A percentile compares a stretch with the other conserved stretches of the same genome.
Evolutionary conservation across 2,888 invertebrate genomes (phyloP).

Genomic region (Ceratothoa steindachneri): DNA sequence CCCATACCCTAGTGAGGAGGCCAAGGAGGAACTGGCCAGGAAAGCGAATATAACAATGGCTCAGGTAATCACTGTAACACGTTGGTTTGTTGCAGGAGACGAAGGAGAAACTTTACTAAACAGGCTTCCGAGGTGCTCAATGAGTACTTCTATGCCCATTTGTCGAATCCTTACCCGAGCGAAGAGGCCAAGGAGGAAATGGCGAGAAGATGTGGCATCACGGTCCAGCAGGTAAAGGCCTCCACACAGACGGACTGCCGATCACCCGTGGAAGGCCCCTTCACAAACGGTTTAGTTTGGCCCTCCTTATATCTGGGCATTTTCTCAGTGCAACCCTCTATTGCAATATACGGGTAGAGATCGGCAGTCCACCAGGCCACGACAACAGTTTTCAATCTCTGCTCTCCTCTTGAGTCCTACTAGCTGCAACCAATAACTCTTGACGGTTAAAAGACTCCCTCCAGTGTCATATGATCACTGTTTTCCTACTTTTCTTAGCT

Average conservation of each 20-base stretch:
- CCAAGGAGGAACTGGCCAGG: conserved; percentile 97
- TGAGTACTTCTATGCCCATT: conserved; percentile 99
- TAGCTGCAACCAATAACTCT: conserved; percentile 11
- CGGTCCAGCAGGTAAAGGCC: conserved; percentile 77
- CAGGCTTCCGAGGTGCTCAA: conserved; percentile 98
- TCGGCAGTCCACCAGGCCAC: conserved; percentile 11
- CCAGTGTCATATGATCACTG: conserved; percentile 9
- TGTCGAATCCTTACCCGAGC: conserved; percentile 98
- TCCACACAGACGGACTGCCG: conserved; percentile 7
- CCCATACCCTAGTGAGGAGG: conserved; percentile 99
- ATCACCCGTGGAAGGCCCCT: neutral
- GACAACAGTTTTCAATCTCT: conserved; percentile 12
- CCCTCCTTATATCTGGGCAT: neutral
- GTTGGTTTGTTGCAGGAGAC: conserved; percentile 57
- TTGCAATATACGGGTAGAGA: conserved; percentile 1
- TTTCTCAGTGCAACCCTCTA: neutral
- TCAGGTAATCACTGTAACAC: conserved; percentile 62
- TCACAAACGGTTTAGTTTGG: neutral
- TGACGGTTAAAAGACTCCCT: conserved; percentile 11
- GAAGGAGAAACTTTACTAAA: conserved; percentile 67
- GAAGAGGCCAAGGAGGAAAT: conserved; percentile 99
- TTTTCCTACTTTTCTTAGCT: conserved; percentile 15
- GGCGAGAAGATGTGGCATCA: conserved; percentile 97
- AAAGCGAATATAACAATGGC: conserved; percentile 98
- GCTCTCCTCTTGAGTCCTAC: conserved; percentile 7